These are phyloP conservation scores for Drosophila setifemur DNA, from an alignment of 1,140 invertebrate species.

Conservation along the genomic window DNA sequence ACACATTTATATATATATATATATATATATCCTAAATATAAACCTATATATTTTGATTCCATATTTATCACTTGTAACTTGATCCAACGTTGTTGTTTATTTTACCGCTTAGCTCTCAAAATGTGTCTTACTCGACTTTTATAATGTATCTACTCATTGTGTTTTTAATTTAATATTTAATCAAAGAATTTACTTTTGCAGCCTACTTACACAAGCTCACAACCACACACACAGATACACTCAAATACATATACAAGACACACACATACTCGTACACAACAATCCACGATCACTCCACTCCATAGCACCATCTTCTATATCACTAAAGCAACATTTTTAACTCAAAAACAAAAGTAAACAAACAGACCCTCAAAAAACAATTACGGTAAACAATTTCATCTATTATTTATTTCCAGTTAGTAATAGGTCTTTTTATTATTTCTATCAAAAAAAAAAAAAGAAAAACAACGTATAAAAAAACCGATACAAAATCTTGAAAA, in stretches of 20 bases:
- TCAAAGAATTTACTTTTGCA: slow-evolving; percentile 52
- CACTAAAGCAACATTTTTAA: slow-evolving; percentile 56
- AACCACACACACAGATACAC: slow-evolving; percentile 11
- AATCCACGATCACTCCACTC: slow-evolving; percentile 17
- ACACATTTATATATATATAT: slow-evolving; percentile 24
- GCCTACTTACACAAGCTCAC: slow-evolving; percentile 56
- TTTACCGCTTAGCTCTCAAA: slow-evolving; percentile 37
- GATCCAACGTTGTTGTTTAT: slow-evolving; percentile 31
- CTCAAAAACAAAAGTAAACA: slow-evolving; percentile 42
- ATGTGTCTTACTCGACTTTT: slow-evolving; percentile 25
- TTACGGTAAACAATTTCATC: slow-evolving; percentile 59
- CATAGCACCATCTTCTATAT: slow-evolving; percentile 43
- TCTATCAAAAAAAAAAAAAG: slow-evolving; percentile 21
- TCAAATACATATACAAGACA: slow-evolving; percentile 20
- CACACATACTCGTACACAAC: neutral
- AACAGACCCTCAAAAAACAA: slow-evolving; percentile 46
- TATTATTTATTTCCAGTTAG: slow-evolving; percentile 57
- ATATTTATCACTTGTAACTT: slow-evolving; percentile 36
- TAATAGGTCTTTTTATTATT: slow-evolving; percentile 58
- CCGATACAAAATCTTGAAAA: neutral
- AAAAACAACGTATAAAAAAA: neutral
- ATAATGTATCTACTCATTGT: slow-evolving; percentile 45
- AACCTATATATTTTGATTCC: slow-evolving; percentile 16
- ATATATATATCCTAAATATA: neutral
- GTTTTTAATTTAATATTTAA: slow-evolving; percentile 57